Conservation (phyloP, 2,113 vertebrate genomes). For the Notiomystis cincta region DNA sequence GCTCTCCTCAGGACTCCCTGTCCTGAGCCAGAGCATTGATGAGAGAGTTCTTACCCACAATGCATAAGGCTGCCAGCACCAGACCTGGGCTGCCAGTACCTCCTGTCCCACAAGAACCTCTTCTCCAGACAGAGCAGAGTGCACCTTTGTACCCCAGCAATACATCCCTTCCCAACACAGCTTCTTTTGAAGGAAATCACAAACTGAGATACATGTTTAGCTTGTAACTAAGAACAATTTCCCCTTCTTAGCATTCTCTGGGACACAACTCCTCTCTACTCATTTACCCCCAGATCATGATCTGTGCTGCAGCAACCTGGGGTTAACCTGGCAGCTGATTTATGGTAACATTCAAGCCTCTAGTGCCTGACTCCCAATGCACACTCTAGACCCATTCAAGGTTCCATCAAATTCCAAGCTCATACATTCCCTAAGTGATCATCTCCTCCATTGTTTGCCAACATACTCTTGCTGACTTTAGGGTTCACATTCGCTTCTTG, state of each 20-base stretch:
- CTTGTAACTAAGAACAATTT: background rate
- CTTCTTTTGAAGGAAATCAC: background rate
- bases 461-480: background rate
- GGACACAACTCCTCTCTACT: background rate
- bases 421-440: background rate
- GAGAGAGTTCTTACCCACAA: background rate
- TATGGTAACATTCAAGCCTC: fast-evolving
- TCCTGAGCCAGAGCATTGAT: background rate
- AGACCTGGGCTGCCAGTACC: background rate
- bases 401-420: background rate
- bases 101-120: fast-evolving
- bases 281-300: background rate
- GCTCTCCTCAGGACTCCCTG: background rate
- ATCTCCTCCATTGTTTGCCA: background rate
- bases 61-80: background rate
- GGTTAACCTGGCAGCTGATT: background rate
- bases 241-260: background rate
- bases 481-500: background rate
- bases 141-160: background rate
- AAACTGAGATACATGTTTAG: background rate
- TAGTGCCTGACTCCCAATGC: background rate
- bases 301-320: background rate
- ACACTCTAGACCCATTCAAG: background rate
- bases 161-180: background rate
- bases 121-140: background rate